phyloP scores from a whole-genome alignment of 1,140 invertebrate genomes.

The Solenopsis fugax region DNA sequence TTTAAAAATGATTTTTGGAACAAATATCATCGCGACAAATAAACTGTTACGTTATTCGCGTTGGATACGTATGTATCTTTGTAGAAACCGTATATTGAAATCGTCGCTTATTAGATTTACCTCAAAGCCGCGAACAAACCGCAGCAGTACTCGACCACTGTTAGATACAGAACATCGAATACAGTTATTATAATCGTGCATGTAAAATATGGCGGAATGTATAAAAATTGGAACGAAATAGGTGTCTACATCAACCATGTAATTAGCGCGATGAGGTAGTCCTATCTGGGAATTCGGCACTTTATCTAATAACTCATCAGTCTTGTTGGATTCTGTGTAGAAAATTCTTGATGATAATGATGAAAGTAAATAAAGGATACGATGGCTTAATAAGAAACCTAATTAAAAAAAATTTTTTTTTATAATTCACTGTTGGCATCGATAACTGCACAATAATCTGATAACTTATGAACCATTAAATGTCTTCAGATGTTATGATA shows the following conservation, averaged over 20 bases:
- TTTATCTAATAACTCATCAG: background rate
- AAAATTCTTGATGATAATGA: background rate
- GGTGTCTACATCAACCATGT: constrained; percentile 9
- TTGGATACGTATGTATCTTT: background rate
- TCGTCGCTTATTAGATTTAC: background rate
- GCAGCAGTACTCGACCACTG: background rate
- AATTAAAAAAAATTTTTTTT: constrained; percentile 11
- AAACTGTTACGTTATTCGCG: background rate
- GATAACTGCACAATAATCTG: background rate
- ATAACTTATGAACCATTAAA: background rate
- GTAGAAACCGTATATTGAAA: background rate
- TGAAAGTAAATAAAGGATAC: background rate
- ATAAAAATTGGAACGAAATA: constrained; percentile 22
- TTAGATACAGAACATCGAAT: constrained; percentile 19
- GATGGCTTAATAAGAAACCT: background rate
- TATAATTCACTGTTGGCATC: background rate
- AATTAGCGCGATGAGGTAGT: background rate
- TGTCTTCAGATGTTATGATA: background rate
- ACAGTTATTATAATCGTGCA: too few species aligned
- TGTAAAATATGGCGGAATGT: background rate
- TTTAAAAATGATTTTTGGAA: background rate
- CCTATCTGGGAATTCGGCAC: background rate
- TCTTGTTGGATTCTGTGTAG: background rate
- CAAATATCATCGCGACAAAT: background rate
- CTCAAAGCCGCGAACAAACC: background rate